phyloP scores from a whole-genome alignment of 2,797 vertebrate genomes.

The Buceros bicornis region DNA sequence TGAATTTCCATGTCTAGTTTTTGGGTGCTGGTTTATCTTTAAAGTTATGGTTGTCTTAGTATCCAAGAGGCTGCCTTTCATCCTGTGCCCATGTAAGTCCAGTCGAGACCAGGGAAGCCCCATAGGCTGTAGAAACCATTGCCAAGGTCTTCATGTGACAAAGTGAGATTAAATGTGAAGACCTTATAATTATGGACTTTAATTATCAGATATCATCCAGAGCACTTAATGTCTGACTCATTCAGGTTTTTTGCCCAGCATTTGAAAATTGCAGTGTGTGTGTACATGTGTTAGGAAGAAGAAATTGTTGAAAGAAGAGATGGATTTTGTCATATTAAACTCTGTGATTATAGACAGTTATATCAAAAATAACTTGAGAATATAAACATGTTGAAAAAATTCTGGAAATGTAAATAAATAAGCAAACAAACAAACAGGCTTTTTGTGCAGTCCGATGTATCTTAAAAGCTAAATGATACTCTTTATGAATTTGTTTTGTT shows the following conservation, averaged over 20 bases:
- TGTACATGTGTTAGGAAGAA: background rate
- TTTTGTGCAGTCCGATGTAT: background rate
- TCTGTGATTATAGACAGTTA: background rate
- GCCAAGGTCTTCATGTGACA: conserved; percentile 35
- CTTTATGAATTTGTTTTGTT: background rate
- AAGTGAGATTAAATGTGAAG: conserved; percentile 30
- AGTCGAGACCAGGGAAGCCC: background rate
- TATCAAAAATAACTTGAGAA: background rate
- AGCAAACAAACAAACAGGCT: background rate
- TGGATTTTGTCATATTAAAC: background rate
- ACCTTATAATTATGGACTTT: conserved; percentile 23
- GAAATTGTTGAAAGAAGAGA: background rate
- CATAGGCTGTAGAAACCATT: conserved; percentile 13
- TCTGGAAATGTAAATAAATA: background rate
- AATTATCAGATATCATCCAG: conserved; percentile 26
- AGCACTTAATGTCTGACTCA: conserved; percentile 20
- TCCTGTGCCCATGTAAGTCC: background rate
- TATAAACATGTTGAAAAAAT: background rate
- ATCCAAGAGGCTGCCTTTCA: background rate
- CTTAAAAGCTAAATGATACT: background rate
- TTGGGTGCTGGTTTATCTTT: background rate
- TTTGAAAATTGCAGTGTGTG: background rate
- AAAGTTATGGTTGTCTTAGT: background rate
- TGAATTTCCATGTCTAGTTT: background rate
- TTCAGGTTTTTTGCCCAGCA: background rate